Evolutionary conservation across 2,888 invertebrate genomes (phyloP).

Genomic region (Heliconius cydno): DNA sequence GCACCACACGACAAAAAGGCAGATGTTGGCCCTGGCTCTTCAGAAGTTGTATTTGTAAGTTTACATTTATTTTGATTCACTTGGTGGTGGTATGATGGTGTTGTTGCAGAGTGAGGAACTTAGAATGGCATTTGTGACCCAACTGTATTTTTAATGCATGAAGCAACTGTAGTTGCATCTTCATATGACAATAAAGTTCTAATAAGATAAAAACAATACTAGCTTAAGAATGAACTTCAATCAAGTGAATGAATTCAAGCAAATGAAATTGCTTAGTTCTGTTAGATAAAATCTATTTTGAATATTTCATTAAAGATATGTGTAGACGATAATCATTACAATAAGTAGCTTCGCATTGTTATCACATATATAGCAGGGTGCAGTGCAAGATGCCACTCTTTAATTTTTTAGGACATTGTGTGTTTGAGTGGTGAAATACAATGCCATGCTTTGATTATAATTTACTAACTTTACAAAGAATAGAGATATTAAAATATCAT

Average conservation of each 20-base stretch:
- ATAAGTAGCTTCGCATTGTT: neutral
- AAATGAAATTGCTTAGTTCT: neutral
- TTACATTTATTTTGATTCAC: slow-evolving; percentile 44
- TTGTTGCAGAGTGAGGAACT: no score
- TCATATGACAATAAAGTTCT: neutral
- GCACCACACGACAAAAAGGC: slow-evolving; percentile 95
- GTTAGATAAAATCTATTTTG: neutral
- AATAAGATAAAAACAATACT: neutral
- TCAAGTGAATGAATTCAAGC: no score
- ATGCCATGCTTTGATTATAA: neutral
- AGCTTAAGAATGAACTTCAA: no score
- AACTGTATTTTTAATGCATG: no score
- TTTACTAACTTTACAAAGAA: neutral
- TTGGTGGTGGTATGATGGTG: no score
- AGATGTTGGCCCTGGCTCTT: slow-evolving; percentile 97
- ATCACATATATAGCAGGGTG: no score
- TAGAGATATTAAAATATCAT: neutral
- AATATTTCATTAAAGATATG: neutral
- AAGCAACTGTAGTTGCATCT: no score
- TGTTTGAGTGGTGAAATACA: neutral
- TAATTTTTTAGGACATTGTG: neutral
- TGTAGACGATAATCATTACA: neutral
- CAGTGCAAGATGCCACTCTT: neutral
- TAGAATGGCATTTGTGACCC: no score
- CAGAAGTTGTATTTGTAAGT: slow-evolving; percentile 93